Base-by-base conservation (phyloP, 2,113 vertebrate genomes). In the Coreoperca whiteheadi region DNA sequence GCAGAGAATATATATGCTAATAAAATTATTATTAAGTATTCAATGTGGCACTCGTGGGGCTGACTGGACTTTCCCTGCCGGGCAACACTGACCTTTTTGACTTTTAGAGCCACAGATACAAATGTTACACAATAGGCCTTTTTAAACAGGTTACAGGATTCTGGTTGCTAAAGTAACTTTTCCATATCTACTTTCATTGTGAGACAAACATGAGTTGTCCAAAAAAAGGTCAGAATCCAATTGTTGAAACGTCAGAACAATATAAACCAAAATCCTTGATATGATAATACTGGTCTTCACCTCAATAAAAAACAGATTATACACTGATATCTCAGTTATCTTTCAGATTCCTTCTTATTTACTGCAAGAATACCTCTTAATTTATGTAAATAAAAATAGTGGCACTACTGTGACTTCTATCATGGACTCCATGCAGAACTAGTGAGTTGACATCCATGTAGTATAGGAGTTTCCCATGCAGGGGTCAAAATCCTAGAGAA, bases 401-500 rank as follows among this genome's bases (percentile, higher is more conserved):
- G 9, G 16, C 53, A 59, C 20, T n/a, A 20, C 20, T 18, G 14
- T 43, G 23, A 54, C 18, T 12, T 83, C 37, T 16, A 8, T 25
- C 2, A 20, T 39, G 5, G 16, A 4, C 25, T 14, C 59, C 21
- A 43, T 66, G 54, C 43, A 57, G 57, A 72, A 16, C 37, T 43
- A 64, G 43, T 4, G 43, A 76, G 28, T 37, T 28, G 41, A 30
- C 51, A 61, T 57, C 14, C 30, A 43, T 39, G 77, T 18, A 65
- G 18, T 18, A 18, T 39, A 34, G 16, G 16, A 25, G 5, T 81
- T 30, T 83, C 18, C 65, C 23, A 34, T 50, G 53, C 74, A 51
- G 46, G 18, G 61, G 41, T 90, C 53, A 82, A 71, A 85, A 76
- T 80, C 77, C 59, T 37, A 23, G 48, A 87, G 64, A 87, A 83